Evolutionary conservation across 2,113 vertebrate genomes (phyloP), one percentile per base, ranked within the genome.

Genomic region (Crotophaga sulcirostris): DNA sequence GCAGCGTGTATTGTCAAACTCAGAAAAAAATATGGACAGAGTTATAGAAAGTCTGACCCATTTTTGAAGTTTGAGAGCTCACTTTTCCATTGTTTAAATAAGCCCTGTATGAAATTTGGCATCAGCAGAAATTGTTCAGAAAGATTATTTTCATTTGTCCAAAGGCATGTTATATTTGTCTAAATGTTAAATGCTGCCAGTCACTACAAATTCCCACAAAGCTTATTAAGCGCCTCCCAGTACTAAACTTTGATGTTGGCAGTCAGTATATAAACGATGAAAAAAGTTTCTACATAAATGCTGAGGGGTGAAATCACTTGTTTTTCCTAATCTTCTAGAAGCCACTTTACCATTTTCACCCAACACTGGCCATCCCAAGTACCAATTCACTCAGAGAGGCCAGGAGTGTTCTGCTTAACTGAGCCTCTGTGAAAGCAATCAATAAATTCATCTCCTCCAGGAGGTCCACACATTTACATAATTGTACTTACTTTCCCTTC

Each of bases 341-440:
- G 24, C 13, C 34, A 33, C 69, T 76, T 90, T 24, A 58, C 42
- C 28, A 3, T 10, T 96, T 94, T 85, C 36, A 44, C 68, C 40
- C 45, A 63, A 68, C 80, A 42, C 38, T 74, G 90, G 33, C 44
- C 54, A 75, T n/a, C 18, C 62, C 59, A 78, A 82, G 67, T 40
- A 89, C 47, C 31, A 54, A 86, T 64, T 59, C 93, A 67, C 29
- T 81, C 55, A 45, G 56, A 95, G 78, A 94, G 82, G 59, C 82
- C 56, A 63, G 42, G 47, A 84, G 88, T 87, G 84, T 84, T 93
- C 64, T 91, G 80, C 52, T 90, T 89, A 96, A 67, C 96, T 66
- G 80, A 97, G 91, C 72, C 76, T 97, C 93, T 96, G 87, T 97
- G 94, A 98, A 98, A 98, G 97, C 97, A 98, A 96, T 97, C 96